These are phyloP conservation scores for Chesias legatella DNA, from an alignment of 2,888 invertebrate genomes.

Conservation along the genomic window DNA sequence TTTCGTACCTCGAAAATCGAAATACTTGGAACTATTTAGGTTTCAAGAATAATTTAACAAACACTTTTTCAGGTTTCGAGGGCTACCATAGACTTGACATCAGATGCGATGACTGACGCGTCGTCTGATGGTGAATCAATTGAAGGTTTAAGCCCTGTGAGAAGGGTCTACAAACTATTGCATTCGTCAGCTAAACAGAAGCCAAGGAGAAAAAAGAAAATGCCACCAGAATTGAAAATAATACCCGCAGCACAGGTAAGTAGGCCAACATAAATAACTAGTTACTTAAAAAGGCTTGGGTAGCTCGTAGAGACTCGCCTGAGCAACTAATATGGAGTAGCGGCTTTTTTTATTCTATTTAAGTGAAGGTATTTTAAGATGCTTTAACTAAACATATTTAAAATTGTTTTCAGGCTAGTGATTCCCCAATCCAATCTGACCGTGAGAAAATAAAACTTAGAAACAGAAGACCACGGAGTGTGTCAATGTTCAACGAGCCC, in stretches of 20 bases:
- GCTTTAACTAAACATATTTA: too few relatives aligned
- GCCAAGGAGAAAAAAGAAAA: conserved; percentile 70
- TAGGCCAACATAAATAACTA: too few relatives aligned
- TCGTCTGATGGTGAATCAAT: conserved; percentile 82
- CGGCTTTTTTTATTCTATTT: too few relatives aligned
- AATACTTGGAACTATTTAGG: too few relatives aligned
- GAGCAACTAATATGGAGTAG: too few relatives aligned
- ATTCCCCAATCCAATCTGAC: conserved; percentile 72
- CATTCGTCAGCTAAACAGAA: conserved; percentile 59
- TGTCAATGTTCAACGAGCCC: conserved; percentile 69
- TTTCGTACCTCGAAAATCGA: too few relatives aligned
- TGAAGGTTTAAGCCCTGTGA: conserved; percentile 69
- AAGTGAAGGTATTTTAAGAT: too few relatives aligned
- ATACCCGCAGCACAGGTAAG: conserved; percentile 64
- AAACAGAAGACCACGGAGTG: conserved; percentile 65
- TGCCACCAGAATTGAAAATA: conserved; percentile 77
- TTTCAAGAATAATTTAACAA: too few relatives aligned
- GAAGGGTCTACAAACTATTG: conserved; percentile 65
- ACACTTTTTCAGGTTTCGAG: conserved; percentile 75
- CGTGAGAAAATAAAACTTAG: conserved; percentile 58
- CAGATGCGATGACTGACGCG: conserved; percentile 84
- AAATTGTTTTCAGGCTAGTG: conserved; percentile 71
- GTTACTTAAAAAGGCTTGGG: too few relatives aligned
- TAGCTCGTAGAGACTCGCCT: too few relatives aligned
- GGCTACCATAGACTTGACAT: conserved; percentile 81